These are phyloP conservation scores for Meiosimyza decipiens DNA, from an alignment of 2,888 invertebrate genomes.

Conservation along the genomic window DNA sequence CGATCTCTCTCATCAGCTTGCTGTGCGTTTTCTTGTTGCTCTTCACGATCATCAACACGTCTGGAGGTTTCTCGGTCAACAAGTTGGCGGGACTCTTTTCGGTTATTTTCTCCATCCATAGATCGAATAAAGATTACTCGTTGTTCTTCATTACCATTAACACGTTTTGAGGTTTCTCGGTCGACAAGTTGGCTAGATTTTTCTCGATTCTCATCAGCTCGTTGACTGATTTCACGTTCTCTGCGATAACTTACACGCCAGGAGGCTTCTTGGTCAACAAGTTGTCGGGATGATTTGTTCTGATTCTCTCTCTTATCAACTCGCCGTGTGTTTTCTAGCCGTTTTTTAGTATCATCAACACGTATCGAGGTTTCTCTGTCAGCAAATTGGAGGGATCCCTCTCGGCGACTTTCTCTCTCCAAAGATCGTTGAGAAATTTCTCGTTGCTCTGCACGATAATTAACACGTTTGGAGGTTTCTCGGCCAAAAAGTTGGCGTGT, in stretches of 20 bases:
- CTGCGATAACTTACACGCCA: slow-evolving; percentile 3
- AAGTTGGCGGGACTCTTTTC: no score
- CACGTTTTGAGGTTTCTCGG: background rate
- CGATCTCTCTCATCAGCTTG: slow-evolving; percentile 2
- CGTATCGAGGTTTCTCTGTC: slow-evolving; percentile 8
- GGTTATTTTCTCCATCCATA: no score
- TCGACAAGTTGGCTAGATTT: no score
- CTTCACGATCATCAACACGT: slow-evolving; percentile 8
- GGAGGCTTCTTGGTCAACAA: slow-evolving; percentile 16
- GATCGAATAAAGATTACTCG: no score
- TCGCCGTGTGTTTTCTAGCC: background rate
- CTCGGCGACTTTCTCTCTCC: no score
- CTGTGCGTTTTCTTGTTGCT: background rate
- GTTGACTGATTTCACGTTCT: background rate
- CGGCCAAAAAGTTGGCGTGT: no score
- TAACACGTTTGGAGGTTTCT: background rate
- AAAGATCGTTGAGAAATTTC: no score
- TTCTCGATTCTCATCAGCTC: slow-evolving; percentile 5
- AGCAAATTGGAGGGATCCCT: background rate
- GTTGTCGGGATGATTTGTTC: background rate
- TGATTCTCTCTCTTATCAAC: slow-evolving; percentile 31
- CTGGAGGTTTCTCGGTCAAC: background rate
- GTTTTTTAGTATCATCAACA: background rate
- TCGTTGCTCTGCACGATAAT: slow-evolving; percentile 3
- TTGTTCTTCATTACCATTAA: slow-evolving; percentile 7